Evolutionary conservation across 2,888 invertebrate genomes (phyloP), one percentile per base, ranked within the genome.

Genomic region (Drosophila testacea): DNA sequence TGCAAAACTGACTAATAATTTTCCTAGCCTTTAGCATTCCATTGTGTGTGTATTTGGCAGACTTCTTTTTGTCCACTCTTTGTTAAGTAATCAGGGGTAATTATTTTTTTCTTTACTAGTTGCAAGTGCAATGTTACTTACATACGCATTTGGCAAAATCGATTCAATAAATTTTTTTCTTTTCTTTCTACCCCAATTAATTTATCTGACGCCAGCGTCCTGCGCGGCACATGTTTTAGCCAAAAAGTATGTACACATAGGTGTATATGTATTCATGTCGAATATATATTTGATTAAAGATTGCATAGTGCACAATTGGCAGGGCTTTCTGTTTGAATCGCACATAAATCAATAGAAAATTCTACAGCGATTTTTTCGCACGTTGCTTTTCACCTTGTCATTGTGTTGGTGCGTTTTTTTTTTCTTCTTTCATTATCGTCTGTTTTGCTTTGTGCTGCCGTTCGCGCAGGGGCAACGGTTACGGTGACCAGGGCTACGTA

Each of bases 171-270:
- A 66, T 46, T 73, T 69, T 39, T 59, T 55, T 44, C 34, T 27
- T 41, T 61, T 54, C 62, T 52, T 59, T 52, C 38, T 73, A 66
- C 54, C 48, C 60, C 55, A 56, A 64, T 77, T 68, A 64, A 57
- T 63, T 56, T 63, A 71, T 73, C 77, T 69, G 75, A 78, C 75
- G 83, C 71, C 71, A 81, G 84, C 83, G 88, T 87, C 87, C 81
- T 84, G 88, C 79, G 84, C 81, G 72, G 81, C 88, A 88, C 83
- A 88, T 85, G 88, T 78, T 88, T 68, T 36, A 55, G 41, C 10
- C 28, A 22, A 52, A 52, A 63, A 56, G 61, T 69, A 83, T 61
- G 52, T 47, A 51, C 27, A 67, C 46, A 47, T 32, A 6, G 3
- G 22, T 30, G 13, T 38, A 16, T 6, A 55, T 30, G 2, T 13